Base-by-base conservation (phyloP, 2,888 invertebrate genomes). In the Cyclophora albipunctata region DNA sequence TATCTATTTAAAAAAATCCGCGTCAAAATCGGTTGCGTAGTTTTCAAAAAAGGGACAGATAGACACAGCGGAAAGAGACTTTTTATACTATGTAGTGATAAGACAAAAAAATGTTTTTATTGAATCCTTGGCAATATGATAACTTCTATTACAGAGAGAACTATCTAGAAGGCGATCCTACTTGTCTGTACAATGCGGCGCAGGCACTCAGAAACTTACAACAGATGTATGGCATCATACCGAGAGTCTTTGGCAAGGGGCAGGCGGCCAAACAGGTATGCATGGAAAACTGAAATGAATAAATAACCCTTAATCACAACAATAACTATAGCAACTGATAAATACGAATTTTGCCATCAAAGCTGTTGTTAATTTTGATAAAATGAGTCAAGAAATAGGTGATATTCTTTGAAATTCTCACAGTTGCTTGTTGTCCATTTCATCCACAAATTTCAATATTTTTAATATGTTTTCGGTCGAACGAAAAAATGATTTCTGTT, bases 191-290 rank as follows among this genome's bases (percentile, higher is more conserved):
- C 78, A 94, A 96, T 78, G 93, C 95, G 0, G 98, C 98, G 0
- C 93, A 95, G 71, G 95, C 97, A 0, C 84, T 98, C 48, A 93
- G 96, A 58, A 93, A 93, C 35, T 87, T 98, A 53, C 98, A 98
- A 74, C 93, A 93, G 52, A 78, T 96, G 35, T 98, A 95, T 75
- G 98, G 98, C 0, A 93, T 95, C 50, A 96, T 98, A 68, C 94
- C 96, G 5, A 92, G 94, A 66, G 93, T 98, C 3, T 95, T 95
- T 75, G 98, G 98, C 5, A 97, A 97, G 78, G 98, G 98, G 2
- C 90, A 91, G 40, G 95, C 94, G 45, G 96, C 98, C 0, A 94
- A 94, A 75, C 94, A 95, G 82, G 87, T 84, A 57, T 45, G 20
- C 20, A 20, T 20, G 20, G 20, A 20, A 20, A 20, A 20, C 20